Evolutionary conservation across 2,113 vertebrate genomes (phyloP).

Genomic region (Leptobrachium leishanense): DNA sequence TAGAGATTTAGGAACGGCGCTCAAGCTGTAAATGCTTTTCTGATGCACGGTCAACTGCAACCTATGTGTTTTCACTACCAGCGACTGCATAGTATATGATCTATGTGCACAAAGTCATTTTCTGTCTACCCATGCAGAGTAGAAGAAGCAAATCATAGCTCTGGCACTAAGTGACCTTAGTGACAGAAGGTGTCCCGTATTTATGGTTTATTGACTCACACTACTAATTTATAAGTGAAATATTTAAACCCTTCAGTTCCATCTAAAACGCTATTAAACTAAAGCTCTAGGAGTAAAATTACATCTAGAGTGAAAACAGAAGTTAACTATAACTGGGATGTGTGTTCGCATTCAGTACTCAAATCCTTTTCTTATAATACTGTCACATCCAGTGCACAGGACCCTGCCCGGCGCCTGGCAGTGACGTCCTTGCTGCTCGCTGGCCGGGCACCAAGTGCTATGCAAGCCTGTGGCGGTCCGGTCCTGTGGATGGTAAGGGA

Average conservation of each 20-base stretch:
- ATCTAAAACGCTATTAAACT: not conserved
- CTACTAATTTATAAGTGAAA: not conserved
- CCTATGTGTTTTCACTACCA: slow-evolving; percentile 56
- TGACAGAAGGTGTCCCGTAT: slow-evolving; percentile 1
- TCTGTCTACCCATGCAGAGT: slow-evolving; percentile 36
- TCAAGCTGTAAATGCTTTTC: slow-evolving; percentile 55
- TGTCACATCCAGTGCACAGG: too few species aligned
- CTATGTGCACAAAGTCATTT: slow-evolving; percentile 12
- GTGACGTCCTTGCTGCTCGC: too few species aligned
- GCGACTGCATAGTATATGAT: slow-evolving; percentile 34
- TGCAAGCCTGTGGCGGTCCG: too few species aligned
- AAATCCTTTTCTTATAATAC: too few species aligned
- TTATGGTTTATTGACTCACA: slow-evolving; percentile 10
- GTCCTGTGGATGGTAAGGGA: too few species aligned
- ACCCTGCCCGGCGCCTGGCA: too few species aligned
- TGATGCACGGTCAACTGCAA: slow-evolving; percentile 46
- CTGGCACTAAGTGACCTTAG: not conserved
- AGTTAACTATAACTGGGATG: too few species aligned
- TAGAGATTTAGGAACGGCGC: slow-evolving; percentile 51
- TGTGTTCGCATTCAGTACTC: too few species aligned
- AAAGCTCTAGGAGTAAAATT: not conserved
- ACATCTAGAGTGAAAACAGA: not conserved
- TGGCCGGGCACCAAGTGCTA: too few species aligned
- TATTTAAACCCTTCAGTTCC: not conserved
- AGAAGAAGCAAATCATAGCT: slow-evolving; percentile 10